Conservation (phyloP, 2,113 vertebrate species). For the Balaenoptera acutorostrata region DNA sequence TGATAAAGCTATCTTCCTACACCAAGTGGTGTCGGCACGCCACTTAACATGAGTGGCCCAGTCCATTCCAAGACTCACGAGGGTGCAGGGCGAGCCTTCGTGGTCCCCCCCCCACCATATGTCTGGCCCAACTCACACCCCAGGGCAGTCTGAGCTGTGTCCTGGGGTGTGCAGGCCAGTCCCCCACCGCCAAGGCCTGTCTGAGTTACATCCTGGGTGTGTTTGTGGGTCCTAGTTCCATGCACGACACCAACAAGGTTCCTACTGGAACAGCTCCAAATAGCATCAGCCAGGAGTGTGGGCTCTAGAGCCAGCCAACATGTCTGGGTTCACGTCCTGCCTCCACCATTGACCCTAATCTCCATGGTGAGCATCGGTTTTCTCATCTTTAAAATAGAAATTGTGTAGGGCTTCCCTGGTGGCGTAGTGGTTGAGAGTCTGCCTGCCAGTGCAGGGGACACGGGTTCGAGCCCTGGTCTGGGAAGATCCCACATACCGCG, state of each 20-base stretch:
- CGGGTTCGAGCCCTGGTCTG: too few relatives aligned
- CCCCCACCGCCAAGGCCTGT: too few relatives aligned
- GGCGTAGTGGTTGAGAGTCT: too few relatives aligned
- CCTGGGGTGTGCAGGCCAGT: background rate
- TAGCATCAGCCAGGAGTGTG: fast-evolving
- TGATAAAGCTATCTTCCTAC: constrained; percentile 57
- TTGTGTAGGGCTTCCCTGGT: too few relatives aligned
- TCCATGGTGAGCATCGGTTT: background rate
- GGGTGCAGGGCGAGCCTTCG: background rate
- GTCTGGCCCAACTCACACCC: background rate
- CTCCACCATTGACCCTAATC: background rate
- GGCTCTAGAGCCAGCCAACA: background rate
- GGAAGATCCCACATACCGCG: too few relatives aligned
- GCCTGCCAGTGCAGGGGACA: too few relatives aligned
- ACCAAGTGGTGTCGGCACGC: constrained; percentile 42
- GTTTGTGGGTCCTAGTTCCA: background rate
- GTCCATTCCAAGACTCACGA: background rate
- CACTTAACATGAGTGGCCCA: constrained; percentile 17
- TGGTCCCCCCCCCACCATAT: fast-evolving
- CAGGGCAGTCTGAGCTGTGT: background rate
- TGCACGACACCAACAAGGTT: background rate
- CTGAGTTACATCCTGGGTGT: background rate
- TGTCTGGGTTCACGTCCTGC: background rate
- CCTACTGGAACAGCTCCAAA: background rate
- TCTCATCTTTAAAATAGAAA: background rate